phyloP scores from a whole-genome alignment of 2,888 invertebrate genomes.

The Stenodema calcarata region DNA sequence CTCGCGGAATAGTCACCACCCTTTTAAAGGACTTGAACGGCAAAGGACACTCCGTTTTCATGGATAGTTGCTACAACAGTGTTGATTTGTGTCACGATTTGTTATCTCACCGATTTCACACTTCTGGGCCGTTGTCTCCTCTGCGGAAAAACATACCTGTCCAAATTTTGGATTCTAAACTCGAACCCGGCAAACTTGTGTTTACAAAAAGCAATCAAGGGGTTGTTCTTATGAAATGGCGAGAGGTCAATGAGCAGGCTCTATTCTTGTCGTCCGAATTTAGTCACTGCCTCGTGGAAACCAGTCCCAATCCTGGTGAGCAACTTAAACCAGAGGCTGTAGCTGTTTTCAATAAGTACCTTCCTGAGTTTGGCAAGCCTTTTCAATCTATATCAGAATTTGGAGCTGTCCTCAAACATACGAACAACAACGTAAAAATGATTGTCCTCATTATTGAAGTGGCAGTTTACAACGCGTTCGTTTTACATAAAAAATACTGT shows the following conservation, averaged over 20 bases:
- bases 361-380: background rate
- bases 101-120: background rate
- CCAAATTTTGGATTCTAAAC: background rate
- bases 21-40: background rate
- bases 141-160: background rate
- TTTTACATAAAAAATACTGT: background rate
- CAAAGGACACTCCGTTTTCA: background rate
- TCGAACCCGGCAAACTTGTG: background rate
- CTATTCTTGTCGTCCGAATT: background rate
- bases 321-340: background rate
- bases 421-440: background rate
- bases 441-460: background rate
- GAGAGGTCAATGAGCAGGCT: background rate
- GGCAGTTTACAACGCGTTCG: background rate
- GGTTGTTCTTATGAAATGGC: background rate
- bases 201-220: background rate
- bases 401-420: background rate
- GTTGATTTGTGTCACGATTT: background rate
- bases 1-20: background rate
- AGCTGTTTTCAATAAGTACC: background rate
- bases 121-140: background rate
- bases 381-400: background rate
- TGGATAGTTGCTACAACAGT: background rate
- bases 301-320: background rate
- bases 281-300: background rate